Base-by-base conservation (phyloP, 2,797 vertebrate species). In the Rhinichthys osculus region DNA sequence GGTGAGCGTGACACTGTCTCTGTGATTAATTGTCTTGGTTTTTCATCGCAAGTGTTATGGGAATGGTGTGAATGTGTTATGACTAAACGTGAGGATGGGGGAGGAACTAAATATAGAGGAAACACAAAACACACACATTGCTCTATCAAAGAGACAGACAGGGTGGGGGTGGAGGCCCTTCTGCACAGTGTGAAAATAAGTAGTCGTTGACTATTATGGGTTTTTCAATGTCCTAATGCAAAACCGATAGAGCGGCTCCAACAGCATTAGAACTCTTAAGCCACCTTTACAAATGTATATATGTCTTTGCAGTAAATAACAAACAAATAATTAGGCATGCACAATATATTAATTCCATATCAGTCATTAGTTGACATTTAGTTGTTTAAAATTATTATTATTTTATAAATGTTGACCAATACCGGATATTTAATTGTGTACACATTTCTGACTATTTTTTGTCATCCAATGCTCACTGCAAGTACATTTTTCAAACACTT, bases 31-130 rank as follows among this genome's bases (percentile, higher is more conserved):
- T 85, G 76, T 79, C 77, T 73, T 62, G 1, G 0, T 27, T 81
- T 81, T 62, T 85, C 21, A 40, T 38, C 4, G 14, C 0, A 57
- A 38, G 33, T 85, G 78, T 64, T 81, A 50, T 81, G 33, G 57
- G 1, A 72, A 74, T 64, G 69, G 84, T 40, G 54, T 74, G 78
- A 81, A 52, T 52, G 13, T 66, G 52, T 57, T 85, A 30, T 80
- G 77, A 81, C 42, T 85, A 52, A 47, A 85, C 4, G 54, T 66
- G 57, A 73, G 23, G 35, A 30, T 66, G 62, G 62, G 47, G 82
- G 62, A 84, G 82, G 69, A 80, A 81, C 78, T 81, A 85, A 73
- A 85, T 80, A 73, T 81, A 85, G 84, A 74, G n/a, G 40, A 17
- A 80, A 73, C 23, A 85, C 27, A 62, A 73, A 82, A 82, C 17